Conservation (phyloP, 2,797 vertebrate species). For the Oophaga sylvatica region DNA sequence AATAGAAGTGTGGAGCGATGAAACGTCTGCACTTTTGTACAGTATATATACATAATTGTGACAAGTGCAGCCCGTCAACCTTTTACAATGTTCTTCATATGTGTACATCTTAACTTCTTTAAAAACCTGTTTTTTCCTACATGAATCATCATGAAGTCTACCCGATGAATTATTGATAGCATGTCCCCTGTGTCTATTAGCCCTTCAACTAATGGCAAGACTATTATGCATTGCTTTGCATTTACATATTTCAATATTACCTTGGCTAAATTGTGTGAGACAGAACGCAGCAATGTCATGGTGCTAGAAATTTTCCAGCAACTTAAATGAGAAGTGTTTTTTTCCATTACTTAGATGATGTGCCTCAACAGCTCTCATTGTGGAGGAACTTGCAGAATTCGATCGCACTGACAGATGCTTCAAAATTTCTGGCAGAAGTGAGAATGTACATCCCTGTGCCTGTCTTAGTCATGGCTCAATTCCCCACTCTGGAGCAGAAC, state of each 20-base stretch:
- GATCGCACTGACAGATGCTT: conserved; percentile 2
- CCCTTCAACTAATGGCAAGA: not conserved
- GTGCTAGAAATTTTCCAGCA: not conserved
- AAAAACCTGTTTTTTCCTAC: not conserved
- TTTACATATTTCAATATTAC: conserved; percentile 19
- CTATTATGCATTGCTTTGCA: not conserved
- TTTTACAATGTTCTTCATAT: not conserved
- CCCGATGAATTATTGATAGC: conserved; percentile 10
- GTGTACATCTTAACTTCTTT: not conserved
- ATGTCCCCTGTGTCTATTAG: not conserved
- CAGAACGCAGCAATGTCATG: not conserved
- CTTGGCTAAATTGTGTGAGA: conserved; percentile 1
- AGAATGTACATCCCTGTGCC: not conserved
- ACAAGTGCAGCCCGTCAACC: not conserved
- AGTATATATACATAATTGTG: not conserved
- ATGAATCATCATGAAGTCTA: not conserved
- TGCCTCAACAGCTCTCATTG: not conserved
- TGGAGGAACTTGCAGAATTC: not conserved
- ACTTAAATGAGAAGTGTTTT: not conserved
- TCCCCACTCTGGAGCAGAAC: not conserved
- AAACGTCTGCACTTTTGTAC: too few species aligned
- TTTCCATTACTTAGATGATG: conserved; percentile 7
- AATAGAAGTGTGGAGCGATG: too few species aligned
- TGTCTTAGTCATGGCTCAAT: not conserved
- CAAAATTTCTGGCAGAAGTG: not conserved